These are phyloP conservation scores for Sphaerodactylus townsendi DNA, from an alignment of 2,113 vertebrate species.

Conservation along the genomic window DNA sequence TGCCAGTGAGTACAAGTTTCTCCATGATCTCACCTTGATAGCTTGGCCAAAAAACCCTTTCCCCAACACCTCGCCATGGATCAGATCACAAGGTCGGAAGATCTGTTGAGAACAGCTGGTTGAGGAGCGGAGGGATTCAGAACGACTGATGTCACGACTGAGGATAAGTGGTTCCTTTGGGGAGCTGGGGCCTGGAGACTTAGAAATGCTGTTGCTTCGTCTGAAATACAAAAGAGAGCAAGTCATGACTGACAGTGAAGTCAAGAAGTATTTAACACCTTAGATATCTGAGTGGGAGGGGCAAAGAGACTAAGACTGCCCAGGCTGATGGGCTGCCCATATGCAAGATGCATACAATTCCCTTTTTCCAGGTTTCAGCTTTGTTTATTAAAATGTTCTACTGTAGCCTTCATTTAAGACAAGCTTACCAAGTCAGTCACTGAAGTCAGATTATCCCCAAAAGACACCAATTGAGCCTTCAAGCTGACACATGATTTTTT, in stretches of 20 bases:
- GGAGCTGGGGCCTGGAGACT: slow-evolving; percentile 88
- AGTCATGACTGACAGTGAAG: neutral
- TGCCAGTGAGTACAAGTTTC: neutral
- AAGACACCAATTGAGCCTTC: too few relatives aligned
- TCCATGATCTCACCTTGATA: slow-evolving; percentile 84
- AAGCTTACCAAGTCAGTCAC: too few relatives aligned
- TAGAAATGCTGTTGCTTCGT: slow-evolving; percentile 94
- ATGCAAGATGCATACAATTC: neutral
- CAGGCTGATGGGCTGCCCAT: neutral
- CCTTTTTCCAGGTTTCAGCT: too few relatives aligned
- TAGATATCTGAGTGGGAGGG: neutral
- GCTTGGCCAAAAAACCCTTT: slow-evolving; percentile 98
- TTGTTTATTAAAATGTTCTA: too few relatives aligned
- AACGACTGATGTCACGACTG: slow-evolving; percentile 88
- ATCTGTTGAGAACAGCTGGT: slow-evolving; percentile 93
- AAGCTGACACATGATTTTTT: neutral
- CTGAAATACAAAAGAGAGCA: slow-evolving; percentile 67
- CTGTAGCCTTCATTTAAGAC: too few relatives aligned
- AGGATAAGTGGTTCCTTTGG: slow-evolving; percentile 83
- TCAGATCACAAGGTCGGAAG: slow-evolving; percentile 94
- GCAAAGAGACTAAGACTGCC: slow-evolving; percentile 8
- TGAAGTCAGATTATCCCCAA: too few relatives aligned
- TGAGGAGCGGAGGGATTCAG: slow-evolving; percentile 89
- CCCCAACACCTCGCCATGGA: slow-evolving; percentile 92
- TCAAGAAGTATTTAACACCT: too few relatives aligned